phyloP scores from a whole-genome alignment of 2,797 vertebrate species.

The Petrocephalus sullivani region DNA sequence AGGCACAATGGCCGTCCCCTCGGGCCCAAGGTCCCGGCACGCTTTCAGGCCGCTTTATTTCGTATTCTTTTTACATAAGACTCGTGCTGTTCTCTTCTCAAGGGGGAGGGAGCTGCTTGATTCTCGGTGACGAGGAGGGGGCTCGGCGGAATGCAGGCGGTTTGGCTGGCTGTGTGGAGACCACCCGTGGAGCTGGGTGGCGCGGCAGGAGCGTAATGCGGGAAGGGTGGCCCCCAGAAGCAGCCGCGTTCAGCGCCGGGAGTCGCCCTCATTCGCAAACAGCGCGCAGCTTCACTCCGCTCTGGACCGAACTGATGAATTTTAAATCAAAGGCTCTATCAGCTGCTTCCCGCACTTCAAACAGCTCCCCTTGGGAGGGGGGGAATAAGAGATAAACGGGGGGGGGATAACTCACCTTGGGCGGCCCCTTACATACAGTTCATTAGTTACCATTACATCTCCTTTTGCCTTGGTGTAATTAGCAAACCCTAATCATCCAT shows the following conservation, averaged over 20 bases:
- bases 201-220: background rate
- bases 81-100: background rate
- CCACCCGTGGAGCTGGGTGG: background rate
- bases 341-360: constrained; percentile 35
- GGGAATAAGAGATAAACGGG: constrained; percentile 27
- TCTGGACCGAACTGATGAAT: constrained; percentile 34
- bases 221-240: background rate
- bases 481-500: background rate
- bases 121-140: background rate
- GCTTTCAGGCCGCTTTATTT: background rate
- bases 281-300: background rate
- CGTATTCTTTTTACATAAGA: background rate
- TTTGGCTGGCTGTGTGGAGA: background rate
- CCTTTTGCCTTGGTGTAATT: background rate
- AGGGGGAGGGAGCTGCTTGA: background rate
- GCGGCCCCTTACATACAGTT: background rate
- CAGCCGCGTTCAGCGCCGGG: background rate
- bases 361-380: constrained; percentile 32
- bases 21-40: background rate
- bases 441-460: background rate
- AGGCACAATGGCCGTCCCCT: background rate
- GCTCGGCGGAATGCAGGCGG: background rate
- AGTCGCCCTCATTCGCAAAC: background rate
- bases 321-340: constrained; percentile 44
- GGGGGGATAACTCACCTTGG: background rate